Conservation (phyloP, 2,113 vertebrate genomes). For the Myotis lucifugus region DNA sequence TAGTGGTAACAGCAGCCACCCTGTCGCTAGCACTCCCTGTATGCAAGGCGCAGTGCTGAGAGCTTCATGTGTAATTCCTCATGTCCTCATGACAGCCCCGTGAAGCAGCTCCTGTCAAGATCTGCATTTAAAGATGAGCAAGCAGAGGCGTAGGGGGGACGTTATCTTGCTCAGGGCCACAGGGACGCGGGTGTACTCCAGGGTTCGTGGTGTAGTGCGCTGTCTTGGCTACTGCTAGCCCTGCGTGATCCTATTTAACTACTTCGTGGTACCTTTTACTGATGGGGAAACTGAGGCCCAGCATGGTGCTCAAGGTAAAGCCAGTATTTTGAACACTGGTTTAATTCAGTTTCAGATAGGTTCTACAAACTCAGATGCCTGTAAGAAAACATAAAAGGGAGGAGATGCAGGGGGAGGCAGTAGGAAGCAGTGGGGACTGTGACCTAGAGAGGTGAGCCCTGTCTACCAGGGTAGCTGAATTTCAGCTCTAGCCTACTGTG, state of each 20-base stretch:
- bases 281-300: not conserved
- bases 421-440: not conserved
- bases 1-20: not conserved
- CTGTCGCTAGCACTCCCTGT: not conserved
- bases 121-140: not conserved
- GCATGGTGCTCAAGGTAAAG: not conserved
- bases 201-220: not conserved
- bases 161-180: not conserved
- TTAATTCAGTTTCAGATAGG: not conserved
- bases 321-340: not conserved
- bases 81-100: rapidly evolving
- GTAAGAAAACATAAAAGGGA: not conserved
- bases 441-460: not conserved
- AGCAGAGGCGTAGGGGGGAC: not conserved
- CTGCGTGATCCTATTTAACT: not conserved
- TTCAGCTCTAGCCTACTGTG: not conserved
- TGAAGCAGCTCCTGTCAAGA: not conserved
- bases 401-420: not conserved
- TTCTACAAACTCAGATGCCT: not conserved
- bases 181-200: not conserved
- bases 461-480: not conserved
- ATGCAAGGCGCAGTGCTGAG: not conserved
- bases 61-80: not conserved
- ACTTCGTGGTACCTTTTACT: not conserved
- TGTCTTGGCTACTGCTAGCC: not conserved